Base-by-base conservation (phyloP, 35 echinoderm and acorn worm species). In the Diadema setosum region DNA sequence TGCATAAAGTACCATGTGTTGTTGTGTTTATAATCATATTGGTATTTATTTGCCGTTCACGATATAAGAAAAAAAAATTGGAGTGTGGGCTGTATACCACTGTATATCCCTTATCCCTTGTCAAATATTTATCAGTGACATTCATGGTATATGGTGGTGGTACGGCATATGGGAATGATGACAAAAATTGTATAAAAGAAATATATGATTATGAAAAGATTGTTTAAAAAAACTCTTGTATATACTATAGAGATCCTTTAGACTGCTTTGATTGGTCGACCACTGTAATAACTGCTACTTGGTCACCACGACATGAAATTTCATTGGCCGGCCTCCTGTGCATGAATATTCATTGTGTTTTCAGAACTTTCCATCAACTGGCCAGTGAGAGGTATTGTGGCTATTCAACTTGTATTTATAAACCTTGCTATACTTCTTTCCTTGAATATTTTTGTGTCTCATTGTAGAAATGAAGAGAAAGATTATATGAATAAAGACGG, bases 381-480 rank as follows among this genome's bases (percentile, higher is more conserved):
- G 37, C 63, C 63, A 33, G 18, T 67, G 63, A n/a, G 40, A 15
- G 16, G 73, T 78, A 21, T 21, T 41, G 44, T 78, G 73, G 44
- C 5, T 78, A 78, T 78, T 44, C 34, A 18, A 21, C 9, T 39
- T 30, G 67, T 73, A 73, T 73, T 33, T 73, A 73, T 73, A 18
- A 73, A 73, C 67, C 73, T 78, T 78, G 73, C 40, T 78, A 42
- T 42, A 39, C 40, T 32, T 32, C 12, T 78, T 78, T 39, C 40
- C 3, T 78, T 42, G 73, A 42, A 42, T 78, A 78, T 78, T 78
- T 78, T 78, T 78, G 35, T 78, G 73, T 78, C 73, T 78, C 40
- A 78, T 78, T n/a, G 73, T 78, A 44, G 73, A 78, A 43, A 44
- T 78, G 36, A 20, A 78, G 21, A 78, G 40, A 44, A 78, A 67